Conservation (phyloP, 2,888 invertebrate genomes). For the Rhogogaster chlorosoma region DNA sequence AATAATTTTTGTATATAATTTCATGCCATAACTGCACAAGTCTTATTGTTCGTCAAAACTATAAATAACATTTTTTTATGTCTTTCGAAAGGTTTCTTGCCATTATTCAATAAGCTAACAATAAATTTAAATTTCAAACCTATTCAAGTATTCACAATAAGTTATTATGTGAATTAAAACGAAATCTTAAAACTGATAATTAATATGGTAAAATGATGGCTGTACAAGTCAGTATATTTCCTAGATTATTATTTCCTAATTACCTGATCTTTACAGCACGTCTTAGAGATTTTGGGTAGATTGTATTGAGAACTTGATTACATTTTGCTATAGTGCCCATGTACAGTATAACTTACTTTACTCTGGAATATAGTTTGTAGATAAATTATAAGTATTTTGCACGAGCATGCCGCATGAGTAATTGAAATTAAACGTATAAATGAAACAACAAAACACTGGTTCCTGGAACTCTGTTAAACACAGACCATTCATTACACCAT, state of each 20-base stretch:
- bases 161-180: background rate
- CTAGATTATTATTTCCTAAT: background rate
- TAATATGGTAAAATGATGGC: background rate
- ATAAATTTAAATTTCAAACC: background rate
- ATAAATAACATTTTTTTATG: background rate
- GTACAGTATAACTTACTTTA: background rate
- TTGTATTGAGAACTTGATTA: background rate
- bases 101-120: background rate
- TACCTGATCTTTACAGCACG: background rate
- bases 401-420: constrained; percentile 68
- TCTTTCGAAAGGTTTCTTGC: background rate
- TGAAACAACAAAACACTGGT: constrained; percentile 46
- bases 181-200: background rate
- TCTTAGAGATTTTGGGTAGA: background rate
- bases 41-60: background rate
- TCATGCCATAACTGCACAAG: background rate
- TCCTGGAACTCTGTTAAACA: constrained; percentile 46
- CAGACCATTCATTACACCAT: constrained; percentile 39
- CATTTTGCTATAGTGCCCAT: background rate
- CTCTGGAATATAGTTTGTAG: background rate
- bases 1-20: background rate
- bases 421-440: constrained; percentile 47
- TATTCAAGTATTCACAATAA: background rate
- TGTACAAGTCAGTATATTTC: background rate
- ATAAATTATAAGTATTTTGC: constrained; percentile 55